These are phyloP conservation scores for Drosophila hawaiiensis DNA, from an alignment of 2,888 invertebrate genomes.

Conservation along the genomic window DNA sequence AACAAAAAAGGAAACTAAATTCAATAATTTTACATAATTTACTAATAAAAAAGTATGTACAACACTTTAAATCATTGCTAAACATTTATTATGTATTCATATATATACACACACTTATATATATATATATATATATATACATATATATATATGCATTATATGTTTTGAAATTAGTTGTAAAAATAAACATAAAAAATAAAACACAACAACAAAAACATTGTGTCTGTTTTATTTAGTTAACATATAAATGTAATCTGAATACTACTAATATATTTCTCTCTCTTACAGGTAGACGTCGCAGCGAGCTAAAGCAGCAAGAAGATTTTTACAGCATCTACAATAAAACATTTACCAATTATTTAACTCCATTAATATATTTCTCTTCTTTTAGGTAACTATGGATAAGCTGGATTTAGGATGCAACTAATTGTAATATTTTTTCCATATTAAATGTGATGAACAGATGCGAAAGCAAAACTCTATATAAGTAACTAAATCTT, in stretches of 20 bases:
- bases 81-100: constrained; percentile 67
- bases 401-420: constrained; percentile 18
- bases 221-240: constrained; percentile 28
- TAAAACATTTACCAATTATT: background rate
- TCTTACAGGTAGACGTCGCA: constrained; percentile 61
- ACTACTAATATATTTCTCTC: constrained; percentile 81
- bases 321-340: background rate
- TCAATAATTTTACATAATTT: constrained; percentile 43
- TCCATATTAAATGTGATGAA: constrained; percentile 14
- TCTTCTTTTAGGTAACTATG: constrained; percentile 50
- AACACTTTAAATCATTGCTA: constrained; percentile 70
- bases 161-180: constrained; percentile 77
- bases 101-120: constrained; percentile 15
- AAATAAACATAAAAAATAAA: constrained; percentile 64
- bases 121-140: constrained; percentile 50
- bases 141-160: constrained; percentile 63
- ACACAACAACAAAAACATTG: constrained; percentile 43
- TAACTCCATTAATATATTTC: constrained; percentile 67
- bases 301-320: constrained; percentile 1
- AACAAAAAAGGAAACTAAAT: constrained; percentile 20
- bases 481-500: constrained; percentile 59
- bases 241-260: constrained; percentile 4
- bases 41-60: constrained; percentile 46
- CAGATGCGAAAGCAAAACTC: constrained; percentile 27
- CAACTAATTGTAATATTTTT: constrained; percentile 10